phyloP scores from a whole-genome alignment of 2,113 vertebrate genomes.

The Spea bombifrons region DNA sequence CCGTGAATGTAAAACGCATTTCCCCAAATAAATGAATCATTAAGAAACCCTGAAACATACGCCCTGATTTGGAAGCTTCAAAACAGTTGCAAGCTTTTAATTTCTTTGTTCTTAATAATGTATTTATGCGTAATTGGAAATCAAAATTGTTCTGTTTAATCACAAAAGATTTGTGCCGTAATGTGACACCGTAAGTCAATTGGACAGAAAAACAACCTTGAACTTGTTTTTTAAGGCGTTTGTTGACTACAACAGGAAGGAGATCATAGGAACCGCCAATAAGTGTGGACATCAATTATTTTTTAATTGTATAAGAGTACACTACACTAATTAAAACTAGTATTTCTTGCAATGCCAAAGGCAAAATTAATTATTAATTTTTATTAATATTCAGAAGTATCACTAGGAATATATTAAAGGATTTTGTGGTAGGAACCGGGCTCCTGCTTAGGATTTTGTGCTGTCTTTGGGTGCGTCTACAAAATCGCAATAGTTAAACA shows the following conservation, averaged over 20 bases:
- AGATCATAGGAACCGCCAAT: constrained; percentile 88
- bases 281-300: constrained; percentile 97
- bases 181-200: constrained; percentile 70
- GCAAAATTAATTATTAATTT: constrained; percentile 99
- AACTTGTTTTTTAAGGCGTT: constrained; percentile 76
- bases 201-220: constrained; percentile 72
- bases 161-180: constrained; percentile 74
- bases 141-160: constrained; percentile 75
- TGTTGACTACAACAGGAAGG: constrained; percentile 93
- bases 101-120: constrained; percentile 73
- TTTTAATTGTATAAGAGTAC: constrained; percentile 99
- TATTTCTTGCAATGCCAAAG: constrained; percentile 98
- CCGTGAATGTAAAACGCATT: background rate
- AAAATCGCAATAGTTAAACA: constrained; percentile 62
- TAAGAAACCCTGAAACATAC: background rate
- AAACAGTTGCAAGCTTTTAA: constrained; percentile 58
- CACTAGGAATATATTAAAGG: constrained; percentile 98
- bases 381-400: constrained; percentile 99
- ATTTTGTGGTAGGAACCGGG: constrained; percentile 90
- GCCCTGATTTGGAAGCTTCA: background rate
- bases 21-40: background rate
- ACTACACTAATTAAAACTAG: constrained; percentile 99
- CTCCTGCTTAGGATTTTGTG: constrained; percentile 79
- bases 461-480: constrained; percentile 69
- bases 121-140: constrained; percentile 75